These are phyloP conservation scores for Propithecus coquereli DNA, from an alignment of 2,113 vertebrate genomes.

Conservation along the genomic window DNA sequence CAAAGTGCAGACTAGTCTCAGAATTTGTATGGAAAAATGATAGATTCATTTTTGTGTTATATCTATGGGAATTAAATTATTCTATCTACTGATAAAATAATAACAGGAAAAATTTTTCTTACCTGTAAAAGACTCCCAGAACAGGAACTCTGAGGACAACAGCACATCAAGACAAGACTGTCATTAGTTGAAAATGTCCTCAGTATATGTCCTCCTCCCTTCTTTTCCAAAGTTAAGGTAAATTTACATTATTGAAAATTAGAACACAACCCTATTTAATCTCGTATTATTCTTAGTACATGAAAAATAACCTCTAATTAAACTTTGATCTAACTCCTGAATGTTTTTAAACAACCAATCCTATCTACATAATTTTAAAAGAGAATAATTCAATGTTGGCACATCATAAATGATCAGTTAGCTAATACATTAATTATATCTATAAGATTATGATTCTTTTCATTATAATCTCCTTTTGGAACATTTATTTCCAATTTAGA, in stretches of 20 bases:
- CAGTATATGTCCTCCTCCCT: not conserved
- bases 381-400: not conserved
- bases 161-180: not conserved
- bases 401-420: not conserved
- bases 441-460: not conserved
- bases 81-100: not conserved
- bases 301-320: not conserved
- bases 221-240: not conserved
- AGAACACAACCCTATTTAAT: not conserved
- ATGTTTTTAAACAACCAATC: not conserved
- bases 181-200: not conserved
- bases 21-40: not conserved
- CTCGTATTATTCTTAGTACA: not conserved
- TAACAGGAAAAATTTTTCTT: not conserved
- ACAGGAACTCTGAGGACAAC: not conserved
- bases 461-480: not conserved
- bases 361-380: not conserved
- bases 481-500: not conserved
- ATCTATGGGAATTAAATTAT: not conserved
- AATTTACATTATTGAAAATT: not conserved
- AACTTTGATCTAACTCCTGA: conserved; percentile 19
- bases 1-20: not conserved
- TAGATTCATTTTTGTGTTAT: not conserved
- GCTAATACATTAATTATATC: not conserved
- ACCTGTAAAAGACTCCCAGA: not conserved